Percentiles rank a stretch among this genome's conserved stretches.
These are phyloP conservation scores for Neelides sp. DNA, from an alignment of 1,140 invertebrate species.

Conservation along the genomic window DNA sequence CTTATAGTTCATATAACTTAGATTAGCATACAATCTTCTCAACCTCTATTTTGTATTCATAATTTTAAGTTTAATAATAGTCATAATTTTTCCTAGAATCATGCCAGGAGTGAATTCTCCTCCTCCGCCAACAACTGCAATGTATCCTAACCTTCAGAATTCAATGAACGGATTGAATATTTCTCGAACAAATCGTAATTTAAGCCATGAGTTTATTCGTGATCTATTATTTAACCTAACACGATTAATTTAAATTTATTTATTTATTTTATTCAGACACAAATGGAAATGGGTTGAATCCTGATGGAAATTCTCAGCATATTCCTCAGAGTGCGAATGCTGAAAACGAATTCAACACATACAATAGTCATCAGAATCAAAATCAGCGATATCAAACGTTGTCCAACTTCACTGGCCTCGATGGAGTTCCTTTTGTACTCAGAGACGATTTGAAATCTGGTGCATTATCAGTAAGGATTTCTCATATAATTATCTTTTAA, in stretches of 20 bases:
- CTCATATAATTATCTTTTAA: conserved; percentile 1
- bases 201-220: neutral
- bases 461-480: neutral
- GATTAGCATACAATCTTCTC: no score
- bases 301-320: no score
- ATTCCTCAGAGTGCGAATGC: neutral
- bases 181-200: conserved; percentile 1
- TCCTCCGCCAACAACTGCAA: neutral
- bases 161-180: conserved; percentile 17
- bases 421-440: conserved; percentile 25
- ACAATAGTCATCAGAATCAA: conserved; percentile 2
- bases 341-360: neutral
- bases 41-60: no score
- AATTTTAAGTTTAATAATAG: neutral
- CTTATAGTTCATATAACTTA: no score
- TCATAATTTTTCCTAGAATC: conserved; percentile 9
- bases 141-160: conserved; percentile 21
- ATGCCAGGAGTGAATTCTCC: conserved; percentile 9
- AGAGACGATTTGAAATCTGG: conserved; percentile 18
- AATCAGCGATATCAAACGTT: conserved; percentile 15
- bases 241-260: neutral
- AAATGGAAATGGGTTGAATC: conserved; percentile 1
- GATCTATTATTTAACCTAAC: neutral
- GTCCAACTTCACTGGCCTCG: conserved; percentile 15
- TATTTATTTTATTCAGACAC: neutral